These are phyloP conservation scores for Epistrophe grossulariae DNA, from an alignment of 2,888 invertebrate genomes.

Conservation along the genomic window DNA sequence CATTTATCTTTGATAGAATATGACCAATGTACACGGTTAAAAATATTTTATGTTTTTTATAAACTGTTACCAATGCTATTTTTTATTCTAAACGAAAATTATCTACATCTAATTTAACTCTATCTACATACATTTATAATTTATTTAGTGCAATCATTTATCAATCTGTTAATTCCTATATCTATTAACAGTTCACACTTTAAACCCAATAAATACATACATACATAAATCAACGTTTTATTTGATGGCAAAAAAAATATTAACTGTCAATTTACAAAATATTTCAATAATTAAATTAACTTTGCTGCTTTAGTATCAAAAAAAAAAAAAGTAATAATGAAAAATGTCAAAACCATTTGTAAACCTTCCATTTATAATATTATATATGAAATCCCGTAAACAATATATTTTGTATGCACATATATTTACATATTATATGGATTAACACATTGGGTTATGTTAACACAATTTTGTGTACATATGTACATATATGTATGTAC, in stretches of 20 bases:
- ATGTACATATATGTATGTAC: neutral
- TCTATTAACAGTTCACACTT: neutral
- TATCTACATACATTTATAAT: too few species aligned
- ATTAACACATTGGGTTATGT: neutral
- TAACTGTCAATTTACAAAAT: constrained; percentile 14
- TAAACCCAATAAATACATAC: neutral
- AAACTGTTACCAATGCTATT: too few species aligned
- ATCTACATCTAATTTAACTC: too few species aligned
- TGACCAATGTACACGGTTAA: too few species aligned
- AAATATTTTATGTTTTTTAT: too few species aligned
- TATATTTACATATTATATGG: neutral
- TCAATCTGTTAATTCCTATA: neutral
- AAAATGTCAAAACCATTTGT: constrained; percentile 20
- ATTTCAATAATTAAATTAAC: constrained; percentile 17
- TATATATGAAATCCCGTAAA: neutral
- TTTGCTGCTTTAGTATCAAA: neutral
- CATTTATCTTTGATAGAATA: too few species aligned
- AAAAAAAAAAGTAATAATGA: constrained; percentile 8
- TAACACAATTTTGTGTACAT: neutral
- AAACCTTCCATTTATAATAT: neutral
- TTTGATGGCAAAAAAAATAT: neutral
- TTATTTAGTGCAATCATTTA: neutral
- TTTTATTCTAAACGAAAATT: too few species aligned
- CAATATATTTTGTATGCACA: neutral
- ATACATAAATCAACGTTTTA: too few species aligned